These are phyloP conservation scores for Cotesia glomerata DNA, from an alignment of 1,140 invertebrate genomes.

Conservation along the genomic window DNA sequence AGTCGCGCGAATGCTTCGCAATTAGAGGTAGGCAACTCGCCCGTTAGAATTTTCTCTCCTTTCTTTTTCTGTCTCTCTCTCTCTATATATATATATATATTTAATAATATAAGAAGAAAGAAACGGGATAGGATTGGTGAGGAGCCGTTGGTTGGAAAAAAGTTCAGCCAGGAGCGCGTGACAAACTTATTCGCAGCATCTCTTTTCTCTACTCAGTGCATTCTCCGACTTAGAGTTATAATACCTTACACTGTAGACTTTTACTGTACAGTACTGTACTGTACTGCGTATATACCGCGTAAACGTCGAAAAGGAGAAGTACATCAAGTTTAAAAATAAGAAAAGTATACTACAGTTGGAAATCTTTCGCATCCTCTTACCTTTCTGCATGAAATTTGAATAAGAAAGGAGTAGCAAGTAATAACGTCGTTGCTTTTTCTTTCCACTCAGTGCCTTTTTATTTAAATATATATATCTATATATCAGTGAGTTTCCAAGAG, in stretches of 20 bases:
- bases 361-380: neutral
- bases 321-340: neutral
- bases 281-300: neutral
- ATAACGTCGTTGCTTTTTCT: conserved; percentile 16
- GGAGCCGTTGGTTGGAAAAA: neutral
- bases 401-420: conserved; percentile 19
- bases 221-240: too few relatives aligned
- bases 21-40: conserved; percentile 18
- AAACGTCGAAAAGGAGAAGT: conserved; percentile 7
- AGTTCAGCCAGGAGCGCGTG: conserved; percentile 5
- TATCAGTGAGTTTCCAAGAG: too few relatives aligned
- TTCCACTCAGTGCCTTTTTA: neutral
- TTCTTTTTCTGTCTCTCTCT: too few relatives aligned
- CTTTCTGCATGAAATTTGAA: conserved; percentile 20
- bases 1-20: conserved; percentile 19
- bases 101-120: neutral
- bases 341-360: too few relatives aligned
- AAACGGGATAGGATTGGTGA: neutral
- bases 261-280: too few relatives aligned
- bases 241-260: too few relatives aligned
- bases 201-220: neutral
- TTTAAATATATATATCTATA: neutral
- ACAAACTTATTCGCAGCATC: conserved; percentile 7
- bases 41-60: neutral
- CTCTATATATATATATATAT: conserved; percentile 2